A percentile compares a stretch with the other conserved stretches of the same genome.
phyloP scores from a whole-genome alignment of 1,140 invertebrate genomes.

The Scaptomyza montana region DNA sequence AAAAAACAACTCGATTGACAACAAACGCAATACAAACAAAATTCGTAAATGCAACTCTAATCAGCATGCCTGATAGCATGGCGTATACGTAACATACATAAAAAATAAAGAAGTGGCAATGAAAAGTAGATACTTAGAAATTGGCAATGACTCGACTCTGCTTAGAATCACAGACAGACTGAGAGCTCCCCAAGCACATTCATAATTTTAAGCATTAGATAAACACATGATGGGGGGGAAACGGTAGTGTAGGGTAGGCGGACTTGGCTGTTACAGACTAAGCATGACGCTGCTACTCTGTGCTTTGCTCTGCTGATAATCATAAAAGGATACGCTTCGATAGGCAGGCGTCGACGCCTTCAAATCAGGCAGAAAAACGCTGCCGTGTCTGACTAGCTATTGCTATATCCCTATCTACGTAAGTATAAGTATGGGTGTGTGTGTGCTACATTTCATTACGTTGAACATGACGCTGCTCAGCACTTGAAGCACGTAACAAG shows the following conservation, averaged over 20 bases:
- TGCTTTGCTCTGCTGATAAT: conserved; percentile 48
- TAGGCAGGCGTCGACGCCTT: conserved; percentile 57
- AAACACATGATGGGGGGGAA: conserved; percentile 33
- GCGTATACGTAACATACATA: conserved; percentile 37
- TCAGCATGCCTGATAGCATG: conserved; percentile 23
- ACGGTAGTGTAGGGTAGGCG: no score
- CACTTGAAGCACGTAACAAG: conserved; percentile 76
- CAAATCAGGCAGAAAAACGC: conserved; percentile 81
- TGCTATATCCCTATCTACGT: conserved; percentile 10
- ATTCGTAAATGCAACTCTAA: conserved; percentile 28
- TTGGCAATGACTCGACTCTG: conserved; percentile 36
- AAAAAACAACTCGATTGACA: neutral
- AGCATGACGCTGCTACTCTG: conserved; percentile 52
- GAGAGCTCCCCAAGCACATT: conserved; percentile 28
- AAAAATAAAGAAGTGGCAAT: neutral
- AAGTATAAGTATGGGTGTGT: conserved; percentile 16
- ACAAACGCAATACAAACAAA: conserved; percentile 22
- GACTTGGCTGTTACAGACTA: conserved; percentile 6
- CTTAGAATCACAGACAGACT: conserved; percentile 27
- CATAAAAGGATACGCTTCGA: conserved; percentile 75
- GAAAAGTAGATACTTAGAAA: conserved; percentile 23
- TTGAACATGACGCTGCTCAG: conserved; percentile 65
- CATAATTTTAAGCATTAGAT: conserved; percentile 65
- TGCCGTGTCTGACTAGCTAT: conserved; percentile 74
- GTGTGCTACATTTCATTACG: conserved; percentile 73